Conservation (phyloP, 92 coral and sea anemone genomes). For the Chrysogorgia sp. region DNA sequence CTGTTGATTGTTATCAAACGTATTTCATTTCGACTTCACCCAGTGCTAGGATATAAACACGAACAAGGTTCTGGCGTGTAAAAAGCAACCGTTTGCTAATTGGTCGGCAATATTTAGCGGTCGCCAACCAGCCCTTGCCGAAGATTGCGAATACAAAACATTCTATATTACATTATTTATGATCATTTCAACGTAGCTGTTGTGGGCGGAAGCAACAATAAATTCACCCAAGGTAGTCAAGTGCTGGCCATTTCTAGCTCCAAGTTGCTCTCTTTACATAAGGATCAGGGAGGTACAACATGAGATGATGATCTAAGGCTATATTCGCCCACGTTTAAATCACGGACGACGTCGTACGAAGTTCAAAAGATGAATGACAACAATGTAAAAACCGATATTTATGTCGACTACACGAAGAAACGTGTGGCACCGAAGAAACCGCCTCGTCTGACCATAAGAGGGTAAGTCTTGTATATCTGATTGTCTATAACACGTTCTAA, state of each 20-base stretch:
- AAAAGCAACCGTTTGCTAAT: neutral
- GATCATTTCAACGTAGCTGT: neutral
- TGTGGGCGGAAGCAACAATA: slow-evolving; percentile 32
- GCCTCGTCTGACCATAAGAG: slow-evolving; percentile 20
- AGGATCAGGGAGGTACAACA: neutral
- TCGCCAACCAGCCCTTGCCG: neutral
- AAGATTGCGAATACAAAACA: neutral
- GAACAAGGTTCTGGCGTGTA: no score
- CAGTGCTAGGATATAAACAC: neutral
- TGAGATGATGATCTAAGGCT: neutral
- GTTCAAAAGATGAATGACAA: slow-evolving; percentile 19
- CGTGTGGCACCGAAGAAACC: slow-evolving; percentile 33
- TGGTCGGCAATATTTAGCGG: slow-evolving; percentile 4
- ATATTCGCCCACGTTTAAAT: neutral
- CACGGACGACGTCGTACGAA: neutral
- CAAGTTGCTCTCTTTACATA: no score
- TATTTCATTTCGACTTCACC: neutral
- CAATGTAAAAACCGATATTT: slow-evolving; percentile 5
- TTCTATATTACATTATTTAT: slow-evolving; percentile 30
- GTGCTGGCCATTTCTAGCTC: neutral
- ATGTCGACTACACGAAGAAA: slow-evolving; percentile 18
- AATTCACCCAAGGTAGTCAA: neutral
- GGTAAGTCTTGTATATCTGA: slow-evolving; percentile 16
- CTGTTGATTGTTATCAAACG: slow-evolving; percentile 3
- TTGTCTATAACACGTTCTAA: neutral